These are phyloP conservation scores for Drosophila flavopinicola DNA, from an alignment of 2,888 invertebrate species.

Conservation along the genomic window DNA sequence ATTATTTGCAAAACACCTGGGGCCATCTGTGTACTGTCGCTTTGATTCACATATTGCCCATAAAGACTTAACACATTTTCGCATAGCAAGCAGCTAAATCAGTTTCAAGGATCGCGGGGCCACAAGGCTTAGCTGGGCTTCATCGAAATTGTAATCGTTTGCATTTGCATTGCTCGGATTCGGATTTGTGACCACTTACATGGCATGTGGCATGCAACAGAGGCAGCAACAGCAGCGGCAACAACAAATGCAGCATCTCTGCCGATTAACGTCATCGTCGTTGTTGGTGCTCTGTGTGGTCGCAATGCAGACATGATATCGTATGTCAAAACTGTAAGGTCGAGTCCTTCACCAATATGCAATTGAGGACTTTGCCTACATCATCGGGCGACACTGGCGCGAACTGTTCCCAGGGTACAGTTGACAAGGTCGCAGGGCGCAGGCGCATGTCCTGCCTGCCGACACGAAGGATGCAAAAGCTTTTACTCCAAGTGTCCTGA, in stretches of 20 bases:
- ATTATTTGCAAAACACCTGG: too few species aligned
- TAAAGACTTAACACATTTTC: neutral
- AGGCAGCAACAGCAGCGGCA: neutral
- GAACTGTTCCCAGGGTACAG: constrained; percentile 39
- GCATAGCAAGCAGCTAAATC: neutral
- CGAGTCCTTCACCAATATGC: constrained; percentile 71
- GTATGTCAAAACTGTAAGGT: constrained; percentile 74
- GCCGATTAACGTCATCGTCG: constrained; percentile 68
- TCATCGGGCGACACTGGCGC: constrained; percentile 47
- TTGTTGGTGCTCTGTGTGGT: constrained; percentile 8
- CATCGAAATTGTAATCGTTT: constrained; percentile 13
- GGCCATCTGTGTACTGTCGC: neutral
- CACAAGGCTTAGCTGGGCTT: constrained; percentile 2
- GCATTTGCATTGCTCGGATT: constrained; percentile 30
- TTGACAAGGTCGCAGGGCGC: constrained; percentile 29
- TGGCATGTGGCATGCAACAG: neutral
- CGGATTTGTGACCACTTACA: constrained; percentile 24
- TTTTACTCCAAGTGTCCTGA: constrained; percentile 21
- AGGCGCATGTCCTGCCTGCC: constrained; percentile 22
- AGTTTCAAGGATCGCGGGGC: constrained; percentile 1
- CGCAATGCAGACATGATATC: constrained; percentile 50
- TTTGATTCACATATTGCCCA: neutral
- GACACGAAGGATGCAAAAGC: constrained; percentile 10
- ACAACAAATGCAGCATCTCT: neutral
- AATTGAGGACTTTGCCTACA: constrained; percentile 76